phyloP scores from a whole-genome alignment of 2,797 vertebrate species.

The Ptychadena robeensis region DNA sequence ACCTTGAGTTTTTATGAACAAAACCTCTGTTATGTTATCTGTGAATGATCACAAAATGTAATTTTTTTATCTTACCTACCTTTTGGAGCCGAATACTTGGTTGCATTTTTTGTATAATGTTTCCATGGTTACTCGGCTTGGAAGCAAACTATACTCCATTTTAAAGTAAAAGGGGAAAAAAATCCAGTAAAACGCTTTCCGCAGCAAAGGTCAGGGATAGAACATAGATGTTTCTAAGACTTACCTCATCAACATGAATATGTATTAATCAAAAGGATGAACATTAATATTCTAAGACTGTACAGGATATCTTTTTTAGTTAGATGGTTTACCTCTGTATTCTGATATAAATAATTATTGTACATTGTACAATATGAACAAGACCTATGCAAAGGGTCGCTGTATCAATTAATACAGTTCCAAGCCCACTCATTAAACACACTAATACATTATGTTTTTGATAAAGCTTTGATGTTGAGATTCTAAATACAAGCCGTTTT shows the following conservation, averaged over 20 bases:
- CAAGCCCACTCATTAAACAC: too few species aligned
- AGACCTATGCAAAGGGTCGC: not conserved
- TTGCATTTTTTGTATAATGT: not conserved
- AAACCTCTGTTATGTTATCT: not conserved
- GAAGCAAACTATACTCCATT: not conserved
- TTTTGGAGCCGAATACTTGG: not conserved
- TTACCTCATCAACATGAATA: not conserved
- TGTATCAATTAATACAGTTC: too few species aligned
- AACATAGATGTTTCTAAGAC: not conserved
- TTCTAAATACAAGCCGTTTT: too few species aligned
- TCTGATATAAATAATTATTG: not conserved
- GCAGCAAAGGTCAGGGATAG: not conserved
- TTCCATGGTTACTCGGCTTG: not conserved
- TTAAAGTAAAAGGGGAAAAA: not conserved
- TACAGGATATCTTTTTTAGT: not conserved
- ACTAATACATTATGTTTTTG: too few species aligned
- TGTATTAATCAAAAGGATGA: not conserved
- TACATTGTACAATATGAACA: not conserved
- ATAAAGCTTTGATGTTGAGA: too few species aligned
- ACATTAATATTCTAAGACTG: not conserved
- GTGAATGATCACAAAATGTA: not conserved
- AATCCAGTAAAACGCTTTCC: not conserved
- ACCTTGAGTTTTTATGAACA: not conserved
- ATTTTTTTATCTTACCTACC: not conserved
- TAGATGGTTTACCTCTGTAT: not conserved